Conservation (phyloP, 1,140 invertebrate genomes). For the Pararge aegeria region DNA sequence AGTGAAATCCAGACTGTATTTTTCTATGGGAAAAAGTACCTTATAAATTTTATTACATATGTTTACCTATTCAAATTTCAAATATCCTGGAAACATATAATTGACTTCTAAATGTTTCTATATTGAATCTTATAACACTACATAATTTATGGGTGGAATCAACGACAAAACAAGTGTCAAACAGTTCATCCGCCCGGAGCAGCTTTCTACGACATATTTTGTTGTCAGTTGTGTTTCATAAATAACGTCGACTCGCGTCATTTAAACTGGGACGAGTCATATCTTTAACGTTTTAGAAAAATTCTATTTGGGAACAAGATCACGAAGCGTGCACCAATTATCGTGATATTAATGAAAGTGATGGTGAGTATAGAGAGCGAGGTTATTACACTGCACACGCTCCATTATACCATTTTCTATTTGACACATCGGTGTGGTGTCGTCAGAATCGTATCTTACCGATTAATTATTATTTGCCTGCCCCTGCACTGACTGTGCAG, state of each 20-base stretch:
- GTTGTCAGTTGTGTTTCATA: background rate
- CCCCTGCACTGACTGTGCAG: too few species aligned
- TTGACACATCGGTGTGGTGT: background rate
- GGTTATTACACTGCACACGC: constrained; percentile 48
- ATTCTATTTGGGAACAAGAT: constrained; percentile 8
- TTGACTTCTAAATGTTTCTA: background rate
- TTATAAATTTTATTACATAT: too few species aligned
- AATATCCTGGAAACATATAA: background rate
- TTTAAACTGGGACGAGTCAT: background rate
- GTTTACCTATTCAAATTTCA: background rate
- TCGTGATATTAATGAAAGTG: constrained; percentile 42
- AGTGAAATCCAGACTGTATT: too few species aligned
- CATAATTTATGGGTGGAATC: background rate
- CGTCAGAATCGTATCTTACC: too few species aligned
- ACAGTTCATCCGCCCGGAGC: background rate
- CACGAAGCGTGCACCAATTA: constrained; percentile 32
- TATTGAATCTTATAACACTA: background rate
- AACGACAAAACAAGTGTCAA: background rate
- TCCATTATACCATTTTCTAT: background rate
- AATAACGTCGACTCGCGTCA: background rate
- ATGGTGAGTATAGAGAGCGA: constrained; percentile 46
- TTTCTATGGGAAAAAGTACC: too few species aligned
- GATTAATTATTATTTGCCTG: too few species aligned
- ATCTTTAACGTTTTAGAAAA: background rate
- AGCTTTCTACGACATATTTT: background rate